Evolutionary conservation across 2,113 vertebrate species (phyloP), one percentile per base, ranked within the genome.

Genomic region (Xenotilapia longispinis): DNA sequence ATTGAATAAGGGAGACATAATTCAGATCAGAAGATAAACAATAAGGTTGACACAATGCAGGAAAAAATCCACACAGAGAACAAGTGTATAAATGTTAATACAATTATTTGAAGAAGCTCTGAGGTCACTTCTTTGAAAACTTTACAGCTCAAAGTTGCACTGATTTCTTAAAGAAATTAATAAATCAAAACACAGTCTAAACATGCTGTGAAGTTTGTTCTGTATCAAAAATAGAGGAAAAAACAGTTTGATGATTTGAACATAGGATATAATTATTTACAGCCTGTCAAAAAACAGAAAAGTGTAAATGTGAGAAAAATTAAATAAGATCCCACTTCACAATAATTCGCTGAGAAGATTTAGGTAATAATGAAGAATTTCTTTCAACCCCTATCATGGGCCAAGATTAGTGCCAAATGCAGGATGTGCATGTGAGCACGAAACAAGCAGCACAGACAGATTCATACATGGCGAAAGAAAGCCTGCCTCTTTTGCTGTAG

Each of bases 121-220:
- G 40, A 84, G 87, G 83, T 84, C 87, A 80, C 19, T 28, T 63
- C 33, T 90, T 85, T 83, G 31, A 83, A 31, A 90, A 81, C 40
- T 75, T 82, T 75, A 9, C 31, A 26, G 45, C 31, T 88, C 9
- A 55, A 38, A 88, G 54, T 42, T 80, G 40, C 26, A 38, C 13
- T 47, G 19, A 58, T 65, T 80, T 68, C 45, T 49, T 31, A 78
- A 28, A 49, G 26, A 49, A 49, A 78, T 49, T 0, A 12, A 49
- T 78, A 8, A 12, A 49, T 28, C 23, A 49, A 19, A 78, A 78
- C 70, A 78, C 23, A 11, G 23, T 42, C 23, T 3, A 28, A 49
- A 65, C 42, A 75, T 12, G 70, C 10, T 2, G 21, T 28, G 7
- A 28, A 28, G 80, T 81, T 26, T 45, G 23, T 11, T 40, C 17